Base-by-base conservation (phyloP, 2,888 invertebrate species). In the Enoplolaimus lenunculus region DNA sequence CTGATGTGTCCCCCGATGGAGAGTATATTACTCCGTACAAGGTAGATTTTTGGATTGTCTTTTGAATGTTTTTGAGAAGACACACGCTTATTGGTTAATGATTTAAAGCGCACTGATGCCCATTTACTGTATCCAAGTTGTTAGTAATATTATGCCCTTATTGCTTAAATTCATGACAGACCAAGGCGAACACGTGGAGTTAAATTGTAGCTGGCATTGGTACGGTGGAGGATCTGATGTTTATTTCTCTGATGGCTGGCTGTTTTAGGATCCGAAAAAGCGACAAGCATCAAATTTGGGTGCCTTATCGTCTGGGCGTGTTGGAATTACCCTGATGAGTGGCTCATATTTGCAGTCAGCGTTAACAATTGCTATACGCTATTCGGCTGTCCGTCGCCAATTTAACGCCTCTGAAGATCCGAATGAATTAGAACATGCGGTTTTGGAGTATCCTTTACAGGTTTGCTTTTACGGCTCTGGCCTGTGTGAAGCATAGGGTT, bases 361-460 rank as follows among this genome's bases (percentile, higher is more conserved):
- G 0, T 82, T 92, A 28, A 80, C 88, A 2, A 92, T 94, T 73
- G 92, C 91, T 0, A 84, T 90, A 29, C 84, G 94, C 28, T 94
- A 94, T 81, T 89, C 91, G 0, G 91, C 88, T 0, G 89, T 88
- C 0, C 85, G 94, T 73, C 87, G 86, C 76, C 95, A 95, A 84
- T 95, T 94, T 80, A 93, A 91, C 0, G 88, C 90, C 0, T 85
- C 87, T 1, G 84, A 85, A 16, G 80, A 83, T 1, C 65, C 60
- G 16, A 3, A 31, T 33, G 79, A 82, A 3, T 86, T 86, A 33
- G 94, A 95, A 81, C 85, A 87, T 73, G 88, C 93, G 0, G 89
- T 95, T 0, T 81, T 95, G 75, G 93, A 94, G 80, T 95, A 95
- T 81, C 94, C 92, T 80, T 86, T 90, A 60, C 91, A 91, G 82